These are phyloP conservation scores for Schizopygopsis malacanthus DNA, from an alignment of 2,797 vertebrate species.

Conservation along the genomic window DNA sequence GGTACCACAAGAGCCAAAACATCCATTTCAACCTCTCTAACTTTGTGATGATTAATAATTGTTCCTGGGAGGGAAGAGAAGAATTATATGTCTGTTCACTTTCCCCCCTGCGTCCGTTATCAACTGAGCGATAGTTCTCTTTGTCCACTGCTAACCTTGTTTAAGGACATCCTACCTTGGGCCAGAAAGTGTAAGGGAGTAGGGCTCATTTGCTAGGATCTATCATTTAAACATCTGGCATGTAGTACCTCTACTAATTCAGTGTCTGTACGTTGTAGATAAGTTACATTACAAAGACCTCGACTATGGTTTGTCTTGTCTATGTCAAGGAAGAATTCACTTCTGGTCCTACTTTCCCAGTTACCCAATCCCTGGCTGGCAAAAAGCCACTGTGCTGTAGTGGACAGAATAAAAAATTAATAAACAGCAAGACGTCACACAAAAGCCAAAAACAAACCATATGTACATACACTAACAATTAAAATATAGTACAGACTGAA, in stretches of 20 bases:
- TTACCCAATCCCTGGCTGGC: not conserved
- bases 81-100: constrained; percentile 27
- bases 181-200: constrained; percentile 29
- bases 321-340: constrained; percentile 29
- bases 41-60: constrained; percentile 28
- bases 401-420: not conserved
- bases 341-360: constrained; percentile 2
- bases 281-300: constrained; percentile 37
- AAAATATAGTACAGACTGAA: not conserved
- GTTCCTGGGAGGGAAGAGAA: constrained; percentile 2
- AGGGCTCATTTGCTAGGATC: constrained; percentile 29
- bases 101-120: not conserved
- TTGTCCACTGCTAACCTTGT: constrained; percentile 25
- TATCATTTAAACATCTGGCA: constrained; percentile 35
- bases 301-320: not conserved
- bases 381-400: constrained; percentile 14
- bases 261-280: constrained; percentile 11
- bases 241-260: constrained; percentile 32
- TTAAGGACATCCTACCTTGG: constrained; percentile 32
- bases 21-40: constrained; percentile 16
- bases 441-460: not conserved
- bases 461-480: not conserved
- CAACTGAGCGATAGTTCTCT: not conserved
- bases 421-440: not conserved
- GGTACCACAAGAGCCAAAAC: not conserved